Percentiles rank a stretch among this genome's conserved stretches.
These are phyloP conservation scores for Ectropis crepuscularia DNA, from an alignment of 2,888 invertebrate genomes.

Conservation along the genomic window DNA sequence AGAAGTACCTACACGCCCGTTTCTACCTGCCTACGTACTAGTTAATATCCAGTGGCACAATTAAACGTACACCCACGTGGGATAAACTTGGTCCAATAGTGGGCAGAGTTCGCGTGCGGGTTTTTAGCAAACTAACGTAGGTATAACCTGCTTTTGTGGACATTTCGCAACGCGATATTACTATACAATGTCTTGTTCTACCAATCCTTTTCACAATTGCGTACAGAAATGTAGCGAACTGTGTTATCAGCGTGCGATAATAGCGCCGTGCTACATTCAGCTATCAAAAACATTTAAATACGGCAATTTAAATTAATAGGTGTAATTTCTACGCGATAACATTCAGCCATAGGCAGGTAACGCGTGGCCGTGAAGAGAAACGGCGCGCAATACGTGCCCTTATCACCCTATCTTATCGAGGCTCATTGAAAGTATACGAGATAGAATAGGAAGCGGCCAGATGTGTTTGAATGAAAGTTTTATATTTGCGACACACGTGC, in stretches of 20 bases:
- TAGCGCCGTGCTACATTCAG: constrained; percentile 8
- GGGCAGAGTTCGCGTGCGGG: constrained; percentile 45
- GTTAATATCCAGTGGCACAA: constrained; percentile 45
- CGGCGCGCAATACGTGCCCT: constrained; percentile 35
- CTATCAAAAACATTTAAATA: constrained; percentile 15
- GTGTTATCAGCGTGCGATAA: constrained; percentile 16
- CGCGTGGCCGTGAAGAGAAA: constrained; percentile 8
- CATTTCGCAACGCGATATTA: constrained; percentile 42
- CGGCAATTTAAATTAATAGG: constrained; percentile 8
- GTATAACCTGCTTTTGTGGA: constrained; percentile 38
- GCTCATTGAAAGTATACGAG: constrained; percentile 37
- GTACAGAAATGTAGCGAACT: neutral
- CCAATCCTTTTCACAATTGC: constrained; percentile 4
- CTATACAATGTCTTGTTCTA: constrained; percentile 12
- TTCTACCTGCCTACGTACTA: constrained; percentile 38
- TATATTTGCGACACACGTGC: constrained; percentile 60
- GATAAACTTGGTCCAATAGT: constrained; percentile 48
- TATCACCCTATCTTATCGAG: constrained; percentile 53
- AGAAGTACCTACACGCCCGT: constrained; percentile 29
- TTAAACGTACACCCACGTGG: constrained; percentile 55
- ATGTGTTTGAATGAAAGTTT: constrained; percentile 66
- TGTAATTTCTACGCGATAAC: constrained; percentile 11
- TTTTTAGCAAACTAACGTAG: constrained; percentile 47
- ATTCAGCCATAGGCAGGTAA: constrained; percentile 7
- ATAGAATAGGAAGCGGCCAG: constrained; percentile 44